Evolutionary conservation across 2,797 vertebrate species (phyloP).

Genomic region (Coregonus ussuriensis): DNA sequence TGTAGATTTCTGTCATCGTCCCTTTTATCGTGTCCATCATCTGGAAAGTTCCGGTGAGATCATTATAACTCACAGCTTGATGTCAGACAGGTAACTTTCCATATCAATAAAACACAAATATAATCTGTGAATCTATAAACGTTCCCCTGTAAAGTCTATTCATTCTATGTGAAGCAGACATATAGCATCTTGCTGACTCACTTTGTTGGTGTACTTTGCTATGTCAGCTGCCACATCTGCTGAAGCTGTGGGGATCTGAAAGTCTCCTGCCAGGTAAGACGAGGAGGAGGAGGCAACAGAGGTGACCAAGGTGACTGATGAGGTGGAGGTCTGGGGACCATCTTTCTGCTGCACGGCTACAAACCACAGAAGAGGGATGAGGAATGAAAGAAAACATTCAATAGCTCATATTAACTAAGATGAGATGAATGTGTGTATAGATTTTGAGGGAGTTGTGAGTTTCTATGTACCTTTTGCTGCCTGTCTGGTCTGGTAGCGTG

Average conservation of each 20-base stretch:
- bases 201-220: slow-evolving; percentile 97
- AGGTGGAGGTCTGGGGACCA: slow-evolving; percentile 82
- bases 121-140: background rate
- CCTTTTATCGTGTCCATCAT: slow-evolving; percentile 99
- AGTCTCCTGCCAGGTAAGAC: slow-evolving; percentile 78
- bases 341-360: slow-evolving; percentile 91
- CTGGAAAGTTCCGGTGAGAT: slow-evolving; percentile 65
- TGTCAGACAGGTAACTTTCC: background rate
- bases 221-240: slow-evolving; percentile 97
- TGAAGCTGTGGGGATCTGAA: slow-evolving; percentile 90
- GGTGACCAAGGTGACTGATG: slow-evolving; percentile 81
- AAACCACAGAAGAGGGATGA: slow-evolving; percentile 22
- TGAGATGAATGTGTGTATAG: background rate
- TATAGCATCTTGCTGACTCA: slow-evolving; percentile 60
- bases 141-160: no score
- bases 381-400: background rate
- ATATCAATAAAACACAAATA: background rate
- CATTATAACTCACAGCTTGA: background rate
- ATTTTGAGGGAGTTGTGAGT: background rate
- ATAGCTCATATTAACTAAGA: background rate
- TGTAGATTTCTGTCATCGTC: slow-evolving; percentile 98
- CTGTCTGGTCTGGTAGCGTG: slow-evolving; percentile 97
- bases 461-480: slow-evolving; percentile 88
- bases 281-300: slow-evolving; percentile 75
- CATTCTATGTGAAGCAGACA: background rate